Percentiles rank a stretch among this genome's conserved stretches.
Evolutionary conservation across 2,888 invertebrate genomes (phyloP).

Genomic region (Lobophora halterata): DNA sequence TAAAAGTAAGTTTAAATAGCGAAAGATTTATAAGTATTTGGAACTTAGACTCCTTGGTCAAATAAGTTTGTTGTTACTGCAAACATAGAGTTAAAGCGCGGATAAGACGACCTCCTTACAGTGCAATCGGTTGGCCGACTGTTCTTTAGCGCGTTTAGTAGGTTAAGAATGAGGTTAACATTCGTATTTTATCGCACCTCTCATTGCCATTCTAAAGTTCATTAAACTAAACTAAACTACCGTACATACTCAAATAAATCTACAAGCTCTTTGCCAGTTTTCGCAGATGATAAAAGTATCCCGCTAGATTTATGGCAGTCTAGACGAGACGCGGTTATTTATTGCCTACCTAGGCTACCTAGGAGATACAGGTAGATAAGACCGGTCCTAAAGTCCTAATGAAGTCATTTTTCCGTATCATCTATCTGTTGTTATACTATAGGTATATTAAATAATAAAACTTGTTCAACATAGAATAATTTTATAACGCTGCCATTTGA

Average conservation of each 20-base stretch:
- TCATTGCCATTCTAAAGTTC: constrained; percentile 17
- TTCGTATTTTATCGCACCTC: constrained; percentile 21
- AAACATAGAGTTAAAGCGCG: constrained; percentile 25
- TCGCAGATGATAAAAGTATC: constrained; percentile 8
- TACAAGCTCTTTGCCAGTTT: constrained; percentile 4
- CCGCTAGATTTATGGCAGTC: constrained; percentile 16
- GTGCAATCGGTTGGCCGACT: constrained; percentile 8
- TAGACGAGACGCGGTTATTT: constrained; percentile 9
- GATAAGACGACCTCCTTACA: constrained; percentile 30
- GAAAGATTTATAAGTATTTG: constrained; percentile 9
- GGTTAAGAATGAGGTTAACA: constrained; percentile 29
- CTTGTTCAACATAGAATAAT: too few relatives aligned
- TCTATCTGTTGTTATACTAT: too few relatives aligned
- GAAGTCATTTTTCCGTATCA: constrained; percentile 16
- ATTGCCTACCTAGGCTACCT: too few relatives aligned
- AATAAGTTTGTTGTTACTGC: constrained; percentile 22
- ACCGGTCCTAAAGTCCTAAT: constrained; percentile 25
- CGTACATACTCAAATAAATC: constrained; percentile 5
- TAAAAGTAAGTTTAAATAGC: not conserved
- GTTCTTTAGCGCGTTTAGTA: constrained; percentile 17
- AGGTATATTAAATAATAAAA: too few relatives aligned
- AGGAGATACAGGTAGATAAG: constrained; percentile 19
- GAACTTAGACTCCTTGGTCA: constrained; percentile 17
- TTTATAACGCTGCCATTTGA: too few relatives aligned
- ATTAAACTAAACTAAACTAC: constrained; percentile 3